Evolutionary conservation across 2,797 vertebrate species (phyloP), one percentile per base, ranked within the genome.

Genomic region (Erpetoichthys calabaricus): DNA sequence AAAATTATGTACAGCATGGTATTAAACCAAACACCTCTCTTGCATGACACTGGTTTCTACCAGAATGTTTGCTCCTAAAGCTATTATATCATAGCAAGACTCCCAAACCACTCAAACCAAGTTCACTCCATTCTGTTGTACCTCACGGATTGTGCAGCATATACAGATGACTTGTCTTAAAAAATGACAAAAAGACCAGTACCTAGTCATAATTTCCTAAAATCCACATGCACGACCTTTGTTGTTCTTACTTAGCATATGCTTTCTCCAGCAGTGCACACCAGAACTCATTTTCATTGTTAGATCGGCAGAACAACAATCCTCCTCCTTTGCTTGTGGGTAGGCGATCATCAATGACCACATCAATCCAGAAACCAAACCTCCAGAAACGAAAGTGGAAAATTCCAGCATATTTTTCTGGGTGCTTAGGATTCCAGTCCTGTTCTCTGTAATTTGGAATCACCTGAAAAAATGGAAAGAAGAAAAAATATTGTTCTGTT

Each of bases 351-450:
- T 90, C 87, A 58, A 89, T 80, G 1, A 77, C 75, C 1, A 90
- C 80, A 7, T 89, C 87, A 9, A 71, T 56, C 88, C 88, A 90
- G 3, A 60, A 61, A 1, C 86, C 87, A 1, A 87, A 70, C 7
- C 88, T 79, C 86, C 88, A 90, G 65, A 90, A 89, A 2, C 86
- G 78, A 57, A 90, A 90, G 59, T 86, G 85, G 64, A 90, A 90
- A 64, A 90, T 87, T 6, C 88, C 88, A 0, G 80, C 73, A 45
- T 90, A 88, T 7, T 68, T 53, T 54, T 78, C 66, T 0, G 67
- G 70, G 3, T 62, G 73, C 60, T 86, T 82, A 1, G 80, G 82
- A 59, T 86, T 79, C 88, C 88, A 90, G 41, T 90, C 88, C 67
- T 90, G 88, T 8, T 83, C 78, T 45, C 54, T 2, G 8, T 88